phyloP scores from a whole-genome alignment of 2,797 vertebrate genomes.

The Sardinella longiceps region DNA sequence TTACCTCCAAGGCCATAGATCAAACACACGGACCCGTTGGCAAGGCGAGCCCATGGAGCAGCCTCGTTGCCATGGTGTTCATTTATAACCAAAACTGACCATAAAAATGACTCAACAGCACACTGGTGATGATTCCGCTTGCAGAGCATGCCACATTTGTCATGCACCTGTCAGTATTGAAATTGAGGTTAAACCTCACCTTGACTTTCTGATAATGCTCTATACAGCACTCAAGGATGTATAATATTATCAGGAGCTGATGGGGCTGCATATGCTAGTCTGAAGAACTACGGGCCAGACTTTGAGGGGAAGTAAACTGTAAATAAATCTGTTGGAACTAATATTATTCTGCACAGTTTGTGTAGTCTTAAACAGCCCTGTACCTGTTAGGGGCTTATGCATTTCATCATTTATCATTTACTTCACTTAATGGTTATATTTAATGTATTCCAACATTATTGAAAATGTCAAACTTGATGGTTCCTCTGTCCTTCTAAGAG shows the following conservation, averaged over 20 bases:
- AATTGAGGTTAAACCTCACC: conserved; percentile 51
- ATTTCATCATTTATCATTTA: not conserved
- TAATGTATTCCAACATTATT: not conserved
- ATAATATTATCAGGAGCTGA: conserved; percentile 1
- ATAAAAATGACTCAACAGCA: conserved; percentile 40
- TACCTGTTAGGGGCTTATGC: not conserved
- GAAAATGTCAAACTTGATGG: not conserved
- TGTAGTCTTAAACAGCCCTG: not conserved
- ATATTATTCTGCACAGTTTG: not conserved
- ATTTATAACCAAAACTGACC: conserved; percentile 46
- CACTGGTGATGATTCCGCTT: conserved; percentile 35
- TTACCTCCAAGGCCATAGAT: conserved; percentile 46
- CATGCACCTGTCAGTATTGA: conserved; percentile 33
- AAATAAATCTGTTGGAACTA: not conserved
- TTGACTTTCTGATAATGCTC: conserved; percentile 28
- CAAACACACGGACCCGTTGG: conserved; percentile 41
- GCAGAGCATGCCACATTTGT: conserved; percentile 39
- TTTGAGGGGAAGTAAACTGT: not conserved
- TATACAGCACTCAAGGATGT: conserved; percentile 23
- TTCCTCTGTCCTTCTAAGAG: not conserved
- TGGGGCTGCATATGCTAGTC: not conserved
- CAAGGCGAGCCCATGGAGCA: not conserved
- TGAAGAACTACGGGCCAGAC: not conserved
- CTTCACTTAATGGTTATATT: too few relatives aligned
- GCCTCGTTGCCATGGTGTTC: conserved; percentile 28